phyloP scores from a whole-genome alignment of 2,113 vertebrate genomes.

The Tetrax tetrax region DNA sequence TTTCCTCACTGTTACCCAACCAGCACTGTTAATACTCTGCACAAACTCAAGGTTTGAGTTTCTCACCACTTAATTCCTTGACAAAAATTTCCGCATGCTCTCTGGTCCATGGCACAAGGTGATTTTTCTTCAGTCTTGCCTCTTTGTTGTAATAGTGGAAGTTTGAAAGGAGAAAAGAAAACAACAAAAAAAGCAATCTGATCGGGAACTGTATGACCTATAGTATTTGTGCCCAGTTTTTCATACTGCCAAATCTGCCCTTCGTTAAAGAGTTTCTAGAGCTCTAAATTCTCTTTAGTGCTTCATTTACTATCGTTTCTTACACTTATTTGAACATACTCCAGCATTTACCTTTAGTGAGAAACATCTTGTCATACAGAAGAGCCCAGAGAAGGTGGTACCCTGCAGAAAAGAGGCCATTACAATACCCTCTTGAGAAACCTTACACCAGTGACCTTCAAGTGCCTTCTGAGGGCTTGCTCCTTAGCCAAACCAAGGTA shows the following conservation, averaged over 20 bases:
- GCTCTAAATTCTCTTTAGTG: background rate
- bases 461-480: background rate
- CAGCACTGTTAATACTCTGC: background rate
- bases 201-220: background rate
- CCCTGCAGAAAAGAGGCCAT: background rate
- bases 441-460: background rate
- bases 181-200: too few species aligned
- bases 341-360: background rate
- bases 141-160: background rate
- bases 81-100: background rate
- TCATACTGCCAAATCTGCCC: background rate
- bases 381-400: background rate
- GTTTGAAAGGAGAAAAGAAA: background rate
- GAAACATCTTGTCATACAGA: background rate
- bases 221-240: background rate
- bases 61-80: background rate
- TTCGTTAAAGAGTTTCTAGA: background rate
- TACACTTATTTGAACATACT: background rate
- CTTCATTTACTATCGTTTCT: background rate
- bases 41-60: background rate
- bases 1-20: background rate
- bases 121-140: background rate
- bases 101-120: background rate
- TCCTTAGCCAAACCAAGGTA: background rate
- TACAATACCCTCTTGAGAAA: background rate